Evolutionary conservation across 2,888 invertebrate species (phyloP).

Genomic region (Strigamia transsilvanica): DNA sequence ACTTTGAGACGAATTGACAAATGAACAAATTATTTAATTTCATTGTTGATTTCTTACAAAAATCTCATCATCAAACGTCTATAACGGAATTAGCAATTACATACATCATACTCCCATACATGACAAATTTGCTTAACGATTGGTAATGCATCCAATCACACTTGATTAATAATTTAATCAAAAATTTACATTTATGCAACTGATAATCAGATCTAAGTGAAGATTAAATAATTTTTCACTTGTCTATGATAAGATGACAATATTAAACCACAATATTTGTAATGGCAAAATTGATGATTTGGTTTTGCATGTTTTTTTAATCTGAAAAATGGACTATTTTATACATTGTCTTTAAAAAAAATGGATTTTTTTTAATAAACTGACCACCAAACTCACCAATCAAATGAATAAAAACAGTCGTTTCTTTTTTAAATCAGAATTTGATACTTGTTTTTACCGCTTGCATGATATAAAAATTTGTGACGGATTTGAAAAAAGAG

Average conservation of each 20-base stretch:
- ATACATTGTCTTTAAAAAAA: neutral
- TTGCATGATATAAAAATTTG: neutral
- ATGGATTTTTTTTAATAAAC: neutral
- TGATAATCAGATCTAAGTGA: neutral
- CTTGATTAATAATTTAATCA: neutral
- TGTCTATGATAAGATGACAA: neutral
- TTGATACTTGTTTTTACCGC: neutral
- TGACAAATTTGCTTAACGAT: neutral
- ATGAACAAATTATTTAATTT: constrained; percentile 30
- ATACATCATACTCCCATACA: neutral
- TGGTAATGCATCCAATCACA: neutral
- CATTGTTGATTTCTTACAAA: neutral
- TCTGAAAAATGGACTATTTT: neutral
- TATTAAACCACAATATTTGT: neutral
- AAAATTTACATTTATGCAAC: neutral
- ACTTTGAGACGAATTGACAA: neutral
- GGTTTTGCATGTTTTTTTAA: neutral
- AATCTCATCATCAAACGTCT: neutral
- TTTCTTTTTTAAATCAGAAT: neutral
- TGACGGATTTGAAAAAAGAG: neutral
- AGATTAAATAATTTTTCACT: constrained; percentile 35
- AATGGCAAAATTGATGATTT: neutral
- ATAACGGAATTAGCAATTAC: neutral
- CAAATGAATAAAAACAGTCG: neutral
- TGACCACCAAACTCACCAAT: neutral